Percentiles rank a stretch among this genome's conserved stretches.
These are phyloP conservation scores for Daphoenositta chrysoptera DNA, from an alignment of 2,113 vertebrate species.

Conservation along the genomic window DNA sequence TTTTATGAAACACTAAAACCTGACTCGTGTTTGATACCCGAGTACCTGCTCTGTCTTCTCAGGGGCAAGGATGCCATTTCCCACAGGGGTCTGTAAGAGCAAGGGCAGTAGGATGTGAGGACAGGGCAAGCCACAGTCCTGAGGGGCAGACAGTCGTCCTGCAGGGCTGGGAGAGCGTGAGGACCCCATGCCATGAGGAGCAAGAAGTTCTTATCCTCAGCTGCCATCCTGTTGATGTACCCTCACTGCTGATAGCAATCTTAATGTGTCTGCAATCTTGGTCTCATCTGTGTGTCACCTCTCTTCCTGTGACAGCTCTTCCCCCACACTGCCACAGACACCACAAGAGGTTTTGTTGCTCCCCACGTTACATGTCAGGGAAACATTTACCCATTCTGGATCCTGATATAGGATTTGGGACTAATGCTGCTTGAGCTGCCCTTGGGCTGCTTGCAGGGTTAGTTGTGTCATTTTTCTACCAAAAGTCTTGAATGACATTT, in stretches of 20 bases:
- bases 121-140: neutral
- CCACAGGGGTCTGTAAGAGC: neutral
- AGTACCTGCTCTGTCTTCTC: neutral
- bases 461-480: neutral
- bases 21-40: neutral
- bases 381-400: neutral
- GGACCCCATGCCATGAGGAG: neutral
- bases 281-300: slow-evolving; percentile 49
- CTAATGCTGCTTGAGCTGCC: neutral
- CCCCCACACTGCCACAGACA: neutral
- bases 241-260: neutral
- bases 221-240: slow-evolving; percentile 44
- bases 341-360: slow-evolving; percentile 39
- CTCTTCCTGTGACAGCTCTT: slow-evolving; percentile 39
- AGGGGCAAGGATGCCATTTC: neutral
- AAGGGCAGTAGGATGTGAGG: neutral
- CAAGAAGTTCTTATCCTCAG: neutral
- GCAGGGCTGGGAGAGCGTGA: neutral
- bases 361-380: neutral
- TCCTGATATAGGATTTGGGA: neutral
- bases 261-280: neutral
- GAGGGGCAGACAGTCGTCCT: neutral
- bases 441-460: neutral
- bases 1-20: neutral
- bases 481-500: neutral